These are phyloP conservation scores for Noturus placidus DNA, from an alignment of 2,113 vertebrate species.

Conservation along the genomic window DNA sequence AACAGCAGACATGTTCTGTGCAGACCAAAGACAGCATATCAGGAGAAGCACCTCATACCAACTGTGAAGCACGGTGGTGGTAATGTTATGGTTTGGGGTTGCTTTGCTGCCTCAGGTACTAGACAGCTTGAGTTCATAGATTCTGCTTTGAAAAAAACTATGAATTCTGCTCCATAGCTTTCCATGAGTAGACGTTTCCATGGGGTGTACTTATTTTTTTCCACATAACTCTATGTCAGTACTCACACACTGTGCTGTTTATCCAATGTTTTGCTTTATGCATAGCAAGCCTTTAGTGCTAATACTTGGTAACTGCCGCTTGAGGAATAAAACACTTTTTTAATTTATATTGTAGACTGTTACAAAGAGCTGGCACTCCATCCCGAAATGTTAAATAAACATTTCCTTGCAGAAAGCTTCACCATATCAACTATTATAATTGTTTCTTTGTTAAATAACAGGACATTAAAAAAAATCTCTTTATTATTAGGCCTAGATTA, in stretches of 20 bases:
- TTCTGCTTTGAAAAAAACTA: too few relatives aligned
- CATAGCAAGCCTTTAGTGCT: neutral
- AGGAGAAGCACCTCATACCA: too few relatives aligned
- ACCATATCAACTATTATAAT: neutral
- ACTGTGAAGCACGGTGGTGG: too few relatives aligned
- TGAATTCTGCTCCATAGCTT: too few relatives aligned
- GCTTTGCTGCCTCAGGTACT: too few relatives aligned
- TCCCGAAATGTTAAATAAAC: neutral
- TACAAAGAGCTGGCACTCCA: neutral
- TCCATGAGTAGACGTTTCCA: too few relatives aligned
- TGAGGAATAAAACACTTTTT: neutral
- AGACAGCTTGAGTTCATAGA: too few relatives aligned
- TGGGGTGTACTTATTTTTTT: too few relatives aligned
- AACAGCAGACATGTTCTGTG: too few relatives aligned
- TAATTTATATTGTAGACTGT: too few relatives aligned
- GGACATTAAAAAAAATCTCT: neutral
- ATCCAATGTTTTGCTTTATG: neutral
- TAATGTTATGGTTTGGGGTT: too few relatives aligned
- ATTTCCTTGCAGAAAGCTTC: neutral
- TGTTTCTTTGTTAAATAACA: neutral
- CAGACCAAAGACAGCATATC: too few relatives aligned
- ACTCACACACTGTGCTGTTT: neutral
- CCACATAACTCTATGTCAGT: neutral
- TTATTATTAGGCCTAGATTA: neutral
- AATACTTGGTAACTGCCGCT: neutral